Evolutionary conservation across 2,113 vertebrate genomes (phyloP), one percentile per base, ranked within the genome.

Genomic region (Poeciliopsis occidentalis): DNA sequence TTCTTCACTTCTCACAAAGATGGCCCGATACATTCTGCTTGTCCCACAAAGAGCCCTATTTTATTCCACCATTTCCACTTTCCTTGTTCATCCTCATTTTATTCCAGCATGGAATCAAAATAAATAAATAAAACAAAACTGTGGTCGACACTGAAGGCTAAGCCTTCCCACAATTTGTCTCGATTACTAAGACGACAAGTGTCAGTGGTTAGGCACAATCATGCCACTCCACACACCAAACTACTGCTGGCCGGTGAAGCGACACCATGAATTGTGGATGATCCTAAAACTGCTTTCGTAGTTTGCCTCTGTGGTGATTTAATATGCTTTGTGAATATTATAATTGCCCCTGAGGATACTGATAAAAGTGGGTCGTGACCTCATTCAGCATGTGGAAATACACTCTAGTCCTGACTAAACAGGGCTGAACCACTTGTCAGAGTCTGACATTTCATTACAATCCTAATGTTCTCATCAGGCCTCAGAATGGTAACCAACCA

Each of bases 111-210:
- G 11, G 10, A 73, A 81, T 37, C 3, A 37, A 37, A 12, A 31
- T 31, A 31, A 12, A 37, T 2, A 34, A 34, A 8, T 10, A 34
- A 34, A 37, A 76, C 82, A 88, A 88, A 80, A 87, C 88, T 89
- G 85, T 66, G 88, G 89, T 90, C 67, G 64, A 70, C 73, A 54
- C 63, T 85, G 81, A 65, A 74, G 63, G 90, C 88, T 83, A 90
- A 85, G 82, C 87, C 86, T 88, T 78, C 69, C 78, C 85, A 87
- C 89, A 90, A 86, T 89, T 89, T 91, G 89, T 90, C 83, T 87
- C 91, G 87, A 92, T 92, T 92, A 90, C 87, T 82, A 86, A 86
- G 89, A 81, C 90, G 89, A 89, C 86, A 86, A 90, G 88, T 77
- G 85, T 81, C 82, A 78, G 74, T 77, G 84, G 80, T 86, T 71